phyloP scores from a whole-genome alignment of 2,888 invertebrate genomes.

The Orchesellides sinensis region DNA sequence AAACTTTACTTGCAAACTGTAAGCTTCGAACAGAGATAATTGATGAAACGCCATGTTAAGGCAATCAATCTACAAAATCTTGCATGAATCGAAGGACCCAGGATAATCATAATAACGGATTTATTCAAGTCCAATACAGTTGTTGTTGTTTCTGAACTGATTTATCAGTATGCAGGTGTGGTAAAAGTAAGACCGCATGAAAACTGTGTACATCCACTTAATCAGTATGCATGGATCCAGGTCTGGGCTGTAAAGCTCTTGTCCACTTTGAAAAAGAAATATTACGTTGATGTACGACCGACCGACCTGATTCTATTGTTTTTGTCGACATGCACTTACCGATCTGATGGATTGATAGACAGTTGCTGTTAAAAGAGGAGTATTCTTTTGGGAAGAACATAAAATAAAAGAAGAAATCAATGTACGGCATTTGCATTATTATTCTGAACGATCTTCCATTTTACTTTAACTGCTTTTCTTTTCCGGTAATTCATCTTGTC shows the following conservation, averaged over 20 bases:
- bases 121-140: slow-evolving; percentile 11
- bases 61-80: slow-evolving; percentile 39
- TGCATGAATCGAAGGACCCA: slow-evolving; percentile 13
- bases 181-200: not conserved
- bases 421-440: too few relatives aligned
- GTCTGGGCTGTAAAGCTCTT: not conserved
- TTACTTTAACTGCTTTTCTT: too few relatives aligned
- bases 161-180: not conserved
- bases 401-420: not conserved
- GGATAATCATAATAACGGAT: slow-evolving; percentile 45
- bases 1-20: not conserved
- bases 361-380: not conserved
- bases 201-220: too few relatives aligned
- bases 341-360: slow-evolving; percentile 18
- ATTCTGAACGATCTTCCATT: too few relatives aligned
- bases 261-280: slow-evolving; percentile 21
- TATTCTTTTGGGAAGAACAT: not conserved
- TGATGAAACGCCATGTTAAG: slow-evolving; percentile 6
- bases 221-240: slow-evolving; percentile 22
- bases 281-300: slow-evolving; percentile 25
- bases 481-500: slow-evolving; percentile 18
- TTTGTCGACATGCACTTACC: slow-evolving; percentile 1
- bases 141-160: not conserved
- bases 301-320: slow-evolving; percentile 54
- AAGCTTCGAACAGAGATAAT: not conserved